Percentiles rank a stretch among this genome's conserved stretches.
Conservation (phyloP, 2,113 vertebrate genomes). For the Oceanites oceanicus region DNA sequence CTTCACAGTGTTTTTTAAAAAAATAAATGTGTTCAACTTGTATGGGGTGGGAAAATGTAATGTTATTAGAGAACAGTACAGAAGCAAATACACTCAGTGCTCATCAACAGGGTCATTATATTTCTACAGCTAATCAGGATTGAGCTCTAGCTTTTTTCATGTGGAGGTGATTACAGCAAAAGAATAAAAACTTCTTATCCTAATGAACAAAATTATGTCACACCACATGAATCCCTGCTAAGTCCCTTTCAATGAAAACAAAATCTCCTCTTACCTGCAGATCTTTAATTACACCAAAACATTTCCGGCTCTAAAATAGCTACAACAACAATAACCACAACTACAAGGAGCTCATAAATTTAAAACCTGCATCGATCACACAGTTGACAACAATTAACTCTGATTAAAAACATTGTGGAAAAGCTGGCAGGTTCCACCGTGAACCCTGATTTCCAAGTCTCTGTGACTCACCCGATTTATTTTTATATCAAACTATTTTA, state of each 20-base stretch:
- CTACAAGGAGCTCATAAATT: neutral
- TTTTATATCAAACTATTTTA: neutral
- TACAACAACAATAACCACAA: neutral
- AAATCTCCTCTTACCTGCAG: neutral
- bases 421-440: neutral
- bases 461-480: neutral
- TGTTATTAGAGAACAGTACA: neutral
- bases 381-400: conserved; percentile 51
- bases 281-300: neutral
- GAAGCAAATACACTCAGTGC: neutral
- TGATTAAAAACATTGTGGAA: conserved; percentile 37
- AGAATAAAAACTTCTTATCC: conserved; percentile 10
- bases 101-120: neutral
- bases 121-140: neutral
- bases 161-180: neutral
- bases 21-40: neutral
- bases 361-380: neutral
- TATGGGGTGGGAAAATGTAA: neutral
- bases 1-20: neutral
- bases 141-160: neutral
- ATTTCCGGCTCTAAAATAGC: neutral
- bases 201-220: conserved; percentile 26
- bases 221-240: neutral
- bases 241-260: neutral
- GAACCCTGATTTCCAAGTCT: neutral